phyloP scores from a whole-genome alignment of 2,888 invertebrate genomes.

The Brachynemurus nebulosus region DNA sequence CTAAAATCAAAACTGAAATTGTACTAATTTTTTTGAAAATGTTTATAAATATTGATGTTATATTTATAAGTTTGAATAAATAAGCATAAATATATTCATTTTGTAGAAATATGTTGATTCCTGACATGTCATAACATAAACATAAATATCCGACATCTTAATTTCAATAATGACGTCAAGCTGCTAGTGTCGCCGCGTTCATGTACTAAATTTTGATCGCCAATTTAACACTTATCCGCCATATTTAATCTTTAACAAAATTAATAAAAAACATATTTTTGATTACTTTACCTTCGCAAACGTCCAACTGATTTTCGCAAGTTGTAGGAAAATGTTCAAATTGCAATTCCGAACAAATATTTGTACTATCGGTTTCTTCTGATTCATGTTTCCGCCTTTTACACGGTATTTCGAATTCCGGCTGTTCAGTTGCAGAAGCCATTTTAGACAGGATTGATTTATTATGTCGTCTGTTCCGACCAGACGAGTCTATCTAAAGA shows the following conservation, averaged over 20 bases:
- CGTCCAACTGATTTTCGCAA: constrained; percentile 26
- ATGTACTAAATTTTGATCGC: too few relatives aligned
- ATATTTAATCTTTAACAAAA: constrained; percentile 31
- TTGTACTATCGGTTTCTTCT: constrained; percentile 26
- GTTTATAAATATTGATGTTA: too few relatives aligned
- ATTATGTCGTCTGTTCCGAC: not conserved
- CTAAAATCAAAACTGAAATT: too few relatives aligned
- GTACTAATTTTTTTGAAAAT: too few relatives aligned
- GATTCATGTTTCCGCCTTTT: constrained; percentile 31
- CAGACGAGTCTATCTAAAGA: not conserved
- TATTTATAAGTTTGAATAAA: too few relatives aligned
- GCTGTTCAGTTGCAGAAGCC: constrained; percentile 32
- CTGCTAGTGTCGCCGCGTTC: constrained; percentile 16
- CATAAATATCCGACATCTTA: too few relatives aligned
- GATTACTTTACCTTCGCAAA: constrained; percentile 31
- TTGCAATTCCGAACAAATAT: constrained; percentile 27
- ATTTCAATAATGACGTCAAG: constrained; percentile 9
- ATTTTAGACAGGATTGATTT: constrained; percentile 23
- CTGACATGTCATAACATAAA: too few relatives aligned
- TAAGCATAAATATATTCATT: too few relatives aligned
- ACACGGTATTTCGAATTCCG: constrained; percentile 31
- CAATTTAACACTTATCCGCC: too few relatives aligned
- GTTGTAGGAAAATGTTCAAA: constrained; percentile 29
- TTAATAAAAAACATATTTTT: constrained; percentile 29
- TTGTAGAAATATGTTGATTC: too few relatives aligned